Conservation (phyloP, 2,888 invertebrate species). For the Trypoxylon attenuatum region DNA sequence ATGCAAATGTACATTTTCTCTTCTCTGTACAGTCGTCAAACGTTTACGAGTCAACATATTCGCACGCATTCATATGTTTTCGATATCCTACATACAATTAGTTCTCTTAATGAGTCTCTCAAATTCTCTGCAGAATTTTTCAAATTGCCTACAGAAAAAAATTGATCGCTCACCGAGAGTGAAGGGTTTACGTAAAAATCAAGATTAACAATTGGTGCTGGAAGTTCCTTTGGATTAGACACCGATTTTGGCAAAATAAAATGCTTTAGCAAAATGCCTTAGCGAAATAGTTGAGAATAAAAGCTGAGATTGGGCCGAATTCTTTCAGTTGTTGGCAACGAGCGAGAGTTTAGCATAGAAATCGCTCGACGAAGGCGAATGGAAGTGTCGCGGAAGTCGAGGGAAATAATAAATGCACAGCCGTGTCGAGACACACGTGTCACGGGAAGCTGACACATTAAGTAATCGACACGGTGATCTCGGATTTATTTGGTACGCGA, state of each 20-base stretch:
- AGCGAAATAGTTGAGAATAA: too few species aligned
- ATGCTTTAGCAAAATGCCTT: background rate
- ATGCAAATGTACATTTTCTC: background rate
- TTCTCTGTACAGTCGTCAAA: background rate
- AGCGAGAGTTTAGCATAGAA: constrained; percentile 1
- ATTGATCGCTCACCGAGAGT: too few species aligned
- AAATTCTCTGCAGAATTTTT: too few species aligned
- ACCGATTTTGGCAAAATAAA: constrained; percentile 8
- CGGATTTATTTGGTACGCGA: constrained; percentile 3
- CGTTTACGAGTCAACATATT: too few species aligned
- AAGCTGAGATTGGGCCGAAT: constrained; percentile 25
- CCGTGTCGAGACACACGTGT: constrained; percentile 6
- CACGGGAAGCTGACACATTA: background rate
- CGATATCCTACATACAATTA: too few species aligned
- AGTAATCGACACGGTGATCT: background rate
- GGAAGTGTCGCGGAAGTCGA: background rate
- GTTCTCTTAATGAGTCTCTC: too few species aligned
- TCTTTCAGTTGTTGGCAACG: constrained; percentile 15
- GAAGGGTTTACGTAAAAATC: too few species aligned
- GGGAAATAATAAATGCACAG: constrained; percentile 16
- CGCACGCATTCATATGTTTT: too few species aligned
- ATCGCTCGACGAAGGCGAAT: too few species aligned
- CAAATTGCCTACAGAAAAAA: too few species aligned
- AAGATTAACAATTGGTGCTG: too few species aligned
- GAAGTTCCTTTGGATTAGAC: too few species aligned